phyloP scores from a whole-genome alignment of 1,140 invertebrate genomes.

The Scaptodrosophila lebanonensis region DNA sequence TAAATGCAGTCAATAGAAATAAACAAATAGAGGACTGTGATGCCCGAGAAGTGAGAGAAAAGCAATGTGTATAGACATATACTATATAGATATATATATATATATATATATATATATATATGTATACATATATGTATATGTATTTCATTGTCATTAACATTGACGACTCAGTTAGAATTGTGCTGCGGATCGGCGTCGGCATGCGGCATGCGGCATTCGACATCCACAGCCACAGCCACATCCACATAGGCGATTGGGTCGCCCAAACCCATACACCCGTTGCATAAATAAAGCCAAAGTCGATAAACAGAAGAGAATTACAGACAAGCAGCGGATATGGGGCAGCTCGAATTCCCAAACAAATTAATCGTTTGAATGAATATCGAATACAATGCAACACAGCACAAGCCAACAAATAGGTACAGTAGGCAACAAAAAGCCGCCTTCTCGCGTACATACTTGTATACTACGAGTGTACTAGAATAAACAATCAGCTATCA shows the following conservation, averaged over 20 bases:
- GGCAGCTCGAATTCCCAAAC: constrained; percentile 46
- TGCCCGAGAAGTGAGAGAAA: too few species aligned
- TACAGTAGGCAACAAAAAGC: constrained; percentile 49
- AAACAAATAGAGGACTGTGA: too few species aligned
- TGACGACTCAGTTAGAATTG: constrained; percentile 57
- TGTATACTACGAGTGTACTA: constrained; percentile 1
- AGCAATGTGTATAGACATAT: background rate
- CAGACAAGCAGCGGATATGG: constrained; percentile 29
- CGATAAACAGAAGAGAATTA: constrained; percentile 38
- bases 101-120: background rate
- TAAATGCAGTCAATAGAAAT: too few species aligned
- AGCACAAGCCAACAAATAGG: background rate
- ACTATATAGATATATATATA: too few species aligned
- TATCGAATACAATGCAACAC: constrained; percentile 54
- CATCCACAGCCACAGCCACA: too few species aligned
- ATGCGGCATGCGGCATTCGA: too few species aligned
- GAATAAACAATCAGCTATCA: constrained; percentile 26
- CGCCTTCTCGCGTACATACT: background rate
- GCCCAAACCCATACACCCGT: constrained; percentile 22
- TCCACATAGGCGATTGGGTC: too few species aligned
- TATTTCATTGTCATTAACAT: constrained; percentile 66
- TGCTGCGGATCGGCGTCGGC: too few species aligned
- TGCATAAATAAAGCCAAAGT: constrained; percentile 56
- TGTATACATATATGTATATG: constrained; percentile 5
- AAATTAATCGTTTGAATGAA: constrained; percentile 65